phyloP scores from a whole-genome alignment of 1,140 invertebrate genomes.

The Lepidurus packardi region DNA sequence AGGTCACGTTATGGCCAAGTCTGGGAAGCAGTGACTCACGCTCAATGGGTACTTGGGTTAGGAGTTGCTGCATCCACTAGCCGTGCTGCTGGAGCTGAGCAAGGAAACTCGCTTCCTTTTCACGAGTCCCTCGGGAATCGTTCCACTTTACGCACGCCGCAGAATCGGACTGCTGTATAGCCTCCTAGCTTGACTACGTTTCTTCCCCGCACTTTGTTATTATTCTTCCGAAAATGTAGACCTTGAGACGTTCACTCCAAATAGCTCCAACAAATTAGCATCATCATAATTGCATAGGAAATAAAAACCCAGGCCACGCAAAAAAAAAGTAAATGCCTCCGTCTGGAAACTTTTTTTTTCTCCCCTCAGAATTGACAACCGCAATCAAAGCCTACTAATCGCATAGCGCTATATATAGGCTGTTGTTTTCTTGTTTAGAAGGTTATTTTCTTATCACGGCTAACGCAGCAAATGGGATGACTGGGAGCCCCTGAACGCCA shows the following conservation, averaged over 20 bases:
- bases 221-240: not conserved
- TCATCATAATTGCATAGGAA: no score
- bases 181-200: not conserved
- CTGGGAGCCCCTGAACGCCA: not conserved
- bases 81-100: not conserved
- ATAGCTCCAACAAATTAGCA: no score
- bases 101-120: constrained; percentile 21
- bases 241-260: not conserved
- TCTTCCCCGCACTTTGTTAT: not conserved
- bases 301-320: no score
- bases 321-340: no score
- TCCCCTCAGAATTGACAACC: not conserved
- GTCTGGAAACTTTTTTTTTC: not conserved
- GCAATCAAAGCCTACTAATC: not conserved
- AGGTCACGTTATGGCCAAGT: constrained; percentile 18
- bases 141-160: constrained; percentile 16
- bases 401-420: not conserved
- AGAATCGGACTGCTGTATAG: not conserved
- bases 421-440: not conserved
- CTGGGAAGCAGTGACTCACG: constrained; percentile 17
- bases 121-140: not conserved
- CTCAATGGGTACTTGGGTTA: constrained; percentile 1
- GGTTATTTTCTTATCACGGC: constrained; percentile 18
- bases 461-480: not conserved
- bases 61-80: constrained; percentile 7